Conservation (phyloP, 2,113 vertebrate species). For the Tyto alba region DNA sequence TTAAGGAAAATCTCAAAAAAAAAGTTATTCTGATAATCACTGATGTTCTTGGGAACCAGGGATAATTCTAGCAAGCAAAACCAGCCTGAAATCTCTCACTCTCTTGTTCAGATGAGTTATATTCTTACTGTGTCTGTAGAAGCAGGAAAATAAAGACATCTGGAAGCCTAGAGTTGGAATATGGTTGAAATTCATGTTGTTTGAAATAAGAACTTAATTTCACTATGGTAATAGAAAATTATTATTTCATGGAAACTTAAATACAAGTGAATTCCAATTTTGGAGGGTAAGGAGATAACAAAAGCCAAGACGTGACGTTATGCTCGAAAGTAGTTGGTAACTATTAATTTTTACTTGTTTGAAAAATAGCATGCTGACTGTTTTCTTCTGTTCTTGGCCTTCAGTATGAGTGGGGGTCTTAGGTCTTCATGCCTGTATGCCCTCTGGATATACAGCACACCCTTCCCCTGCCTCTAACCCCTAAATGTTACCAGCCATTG, state of each 20-base stretch:
- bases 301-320: background rate
- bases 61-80: background rate
- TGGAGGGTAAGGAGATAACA: background rate
- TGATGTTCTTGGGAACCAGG: background rate
- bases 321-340: background rate
- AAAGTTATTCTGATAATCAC: background rate
- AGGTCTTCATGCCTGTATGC: accelerated
- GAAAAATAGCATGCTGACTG: background rate
- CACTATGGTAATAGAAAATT: background rate
- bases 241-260: background rate
- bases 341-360: background rate
- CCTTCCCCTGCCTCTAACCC: background rate
- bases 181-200: background rate
- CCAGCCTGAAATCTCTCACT: background rate
- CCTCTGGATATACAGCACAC: background rate
- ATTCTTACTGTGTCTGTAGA: accelerated
- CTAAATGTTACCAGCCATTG: accelerated
- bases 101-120: background rate
- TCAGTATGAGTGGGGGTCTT: background rate
- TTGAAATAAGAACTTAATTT: background rate
- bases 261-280: background rate
- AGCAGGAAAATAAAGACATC: background rate
- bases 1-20: background rate
- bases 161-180: background rate
- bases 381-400: background rate